Conservation (phyloP, 1,140 invertebrate genomes). For the Himalopsyche phryganea region DNA sequence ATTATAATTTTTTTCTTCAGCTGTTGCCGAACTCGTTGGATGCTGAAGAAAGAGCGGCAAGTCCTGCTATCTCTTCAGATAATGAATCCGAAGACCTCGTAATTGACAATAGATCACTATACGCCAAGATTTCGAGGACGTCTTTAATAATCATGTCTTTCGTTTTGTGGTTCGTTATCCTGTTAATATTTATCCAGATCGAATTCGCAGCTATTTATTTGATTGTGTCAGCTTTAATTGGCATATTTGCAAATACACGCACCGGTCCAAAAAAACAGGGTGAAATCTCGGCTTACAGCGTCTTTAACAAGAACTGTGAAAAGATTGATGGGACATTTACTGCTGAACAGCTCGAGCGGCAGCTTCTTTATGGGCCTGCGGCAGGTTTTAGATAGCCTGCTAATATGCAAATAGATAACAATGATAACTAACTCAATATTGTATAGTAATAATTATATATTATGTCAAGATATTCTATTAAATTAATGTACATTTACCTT, state of each 20-base stretch:
- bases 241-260: constrained; percentile 83
- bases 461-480: too few relatives aligned
- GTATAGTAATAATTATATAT: too few relatives aligned
- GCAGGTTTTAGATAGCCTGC: constrained; percentile 33
- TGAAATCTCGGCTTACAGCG: constrained; percentile 93
- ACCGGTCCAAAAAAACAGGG: constrained; percentile 64
- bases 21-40: constrained; percentile 10
- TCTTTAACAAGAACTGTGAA: constrained; percentile 93
- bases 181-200: constrained; percentile 57
- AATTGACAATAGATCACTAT: constrained; percentile 13
- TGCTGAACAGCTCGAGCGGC: constrained; percentile 90
- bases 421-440: too few relatives aligned
- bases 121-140: constrained; percentile 10
- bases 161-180: constrained; percentile 43
- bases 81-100: constrained; percentile 14
- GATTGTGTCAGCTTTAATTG: constrained; percentile 70
- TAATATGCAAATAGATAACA: neutral
- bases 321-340: constrained; percentile 90
- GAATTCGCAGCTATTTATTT: constrained; percentile 92
- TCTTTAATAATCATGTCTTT: constrained; percentile 20
- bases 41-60: constrained; percentile 9
- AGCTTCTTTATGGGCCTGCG: constrained; percentile 67
- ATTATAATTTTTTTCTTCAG: constrained; percentile 8
- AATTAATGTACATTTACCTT: too few relatives aligned
- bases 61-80: constrained; percentile 8